Evolutionary conservation across 2,797 vertebrate genomes (phyloP).

Genomic region (Lutra lutra): DNA sequence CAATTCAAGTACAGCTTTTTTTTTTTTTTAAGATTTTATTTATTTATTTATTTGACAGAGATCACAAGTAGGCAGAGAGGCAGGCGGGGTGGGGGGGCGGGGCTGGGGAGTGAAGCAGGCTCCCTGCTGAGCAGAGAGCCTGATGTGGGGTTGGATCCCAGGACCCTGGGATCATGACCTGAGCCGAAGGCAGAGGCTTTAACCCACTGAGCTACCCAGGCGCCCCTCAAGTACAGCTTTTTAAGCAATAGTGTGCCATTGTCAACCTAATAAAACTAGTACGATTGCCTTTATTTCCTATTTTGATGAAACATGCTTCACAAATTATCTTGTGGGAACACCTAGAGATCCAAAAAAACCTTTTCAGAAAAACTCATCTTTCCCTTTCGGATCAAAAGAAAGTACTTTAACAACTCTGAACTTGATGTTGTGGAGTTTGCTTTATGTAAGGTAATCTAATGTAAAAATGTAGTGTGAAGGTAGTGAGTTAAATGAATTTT

Average conservation of each 20-base stretch:
- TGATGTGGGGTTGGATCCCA: too few relatives aligned
- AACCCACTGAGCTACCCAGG: too few relatives aligned
- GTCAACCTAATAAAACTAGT: conserved; percentile 47
- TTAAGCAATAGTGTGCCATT: conserved; percentile 56
- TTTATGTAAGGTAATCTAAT: conserved; percentile 6
- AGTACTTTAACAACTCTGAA: conserved; percentile 66
- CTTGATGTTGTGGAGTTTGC: neutral
- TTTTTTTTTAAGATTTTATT: too few relatives aligned
- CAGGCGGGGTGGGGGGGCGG: accelerated
- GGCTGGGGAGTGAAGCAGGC: too few relatives aligned
- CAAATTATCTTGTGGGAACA: conserved; percentile 61
- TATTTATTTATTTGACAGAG: too few relatives aligned
- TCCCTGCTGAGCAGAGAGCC: too few relatives aligned
- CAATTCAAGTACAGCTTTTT: conserved; percentile 49
- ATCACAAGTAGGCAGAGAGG: too few relatives aligned
- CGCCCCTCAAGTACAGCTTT: neutral
- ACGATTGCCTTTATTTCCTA: conserved; percentile 53
- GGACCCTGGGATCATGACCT: too few relatives aligned
- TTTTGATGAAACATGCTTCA: conserved; percentile 62
- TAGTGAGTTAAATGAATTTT: conserved; percentile 35
- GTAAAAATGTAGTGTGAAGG: neutral
- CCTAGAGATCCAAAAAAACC: conserved; percentile 53
- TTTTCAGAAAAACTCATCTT: conserved; percentile 37
- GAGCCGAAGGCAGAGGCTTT: too few relatives aligned
- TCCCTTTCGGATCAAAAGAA: conserved; percentile 71